phyloP scores from a whole-genome alignment of 2,888 invertebrate genomes.

The Eudasyphora cyanicolor region DNA sequence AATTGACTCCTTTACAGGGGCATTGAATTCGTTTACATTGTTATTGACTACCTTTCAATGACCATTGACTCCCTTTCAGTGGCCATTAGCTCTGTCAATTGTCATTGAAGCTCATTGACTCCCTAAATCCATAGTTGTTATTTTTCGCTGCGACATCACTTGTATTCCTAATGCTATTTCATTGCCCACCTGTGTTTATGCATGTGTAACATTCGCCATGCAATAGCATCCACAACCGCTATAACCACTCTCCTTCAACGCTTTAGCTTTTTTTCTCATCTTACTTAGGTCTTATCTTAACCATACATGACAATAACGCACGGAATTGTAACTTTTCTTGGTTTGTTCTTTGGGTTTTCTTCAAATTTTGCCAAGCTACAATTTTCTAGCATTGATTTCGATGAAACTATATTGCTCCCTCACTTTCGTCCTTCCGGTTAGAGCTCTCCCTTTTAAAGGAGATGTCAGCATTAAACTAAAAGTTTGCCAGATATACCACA shows the following conservation, averaged over 20 bases:
- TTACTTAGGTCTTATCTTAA: conserved; percentile 36
- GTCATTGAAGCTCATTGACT: too few relatives aligned
- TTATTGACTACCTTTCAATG: too few relatives aligned
- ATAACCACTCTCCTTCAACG: background rate
- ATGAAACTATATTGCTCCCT: too few relatives aligned
- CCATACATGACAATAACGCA: conserved; percentile 37
- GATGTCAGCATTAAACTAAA: background rate
- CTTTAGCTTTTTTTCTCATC: conserved; percentile 6
- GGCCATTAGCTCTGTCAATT: too few relatives aligned
- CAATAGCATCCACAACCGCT: background rate
- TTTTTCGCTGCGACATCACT: background rate
- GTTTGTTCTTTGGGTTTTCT: background rate
- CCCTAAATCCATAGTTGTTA: too few relatives aligned
- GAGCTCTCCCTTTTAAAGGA: too few relatives aligned
- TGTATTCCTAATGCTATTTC: conserved; percentile 1
- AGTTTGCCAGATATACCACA: background rate
- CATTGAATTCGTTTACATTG: too few relatives aligned
- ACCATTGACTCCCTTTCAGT: too few relatives aligned
- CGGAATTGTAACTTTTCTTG: conserved; percentile 8
- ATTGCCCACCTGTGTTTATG: background rate
- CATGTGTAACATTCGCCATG: background rate
- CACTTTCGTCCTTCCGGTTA: background rate
- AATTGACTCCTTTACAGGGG: too few relatives aligned
- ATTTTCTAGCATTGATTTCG: conserved; percentile 49
- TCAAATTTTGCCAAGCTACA: background rate